phyloP scores from a whole-genome alignment of 2,888 invertebrate genomes.

The Junonia oenone region DNA sequence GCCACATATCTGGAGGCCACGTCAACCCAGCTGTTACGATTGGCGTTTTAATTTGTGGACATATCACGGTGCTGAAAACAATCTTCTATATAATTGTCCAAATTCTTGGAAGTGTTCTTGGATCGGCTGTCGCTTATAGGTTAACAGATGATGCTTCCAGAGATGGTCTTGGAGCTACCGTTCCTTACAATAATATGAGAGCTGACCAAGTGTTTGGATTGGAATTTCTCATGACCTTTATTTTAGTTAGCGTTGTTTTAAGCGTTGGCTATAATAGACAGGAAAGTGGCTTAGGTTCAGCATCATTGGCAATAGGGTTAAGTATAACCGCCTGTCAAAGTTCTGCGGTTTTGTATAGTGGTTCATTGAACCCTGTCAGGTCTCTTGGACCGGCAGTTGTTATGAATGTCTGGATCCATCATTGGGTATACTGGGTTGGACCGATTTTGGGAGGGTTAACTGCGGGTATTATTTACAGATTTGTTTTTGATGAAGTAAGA shows the following conservation, averaged over 20 bases:
- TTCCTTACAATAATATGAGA: constrained; percentile 13
- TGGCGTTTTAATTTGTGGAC: constrained; percentile 22
- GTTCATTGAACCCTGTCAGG: constrained; percentile 27
- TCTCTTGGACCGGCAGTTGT: constrained; percentile 29
- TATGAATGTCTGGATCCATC: constrained; percentile 28
- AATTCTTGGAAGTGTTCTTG: constrained; percentile 20
- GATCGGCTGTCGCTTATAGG: constrained; percentile 21
- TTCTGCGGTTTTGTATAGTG: constrained; percentile 21
- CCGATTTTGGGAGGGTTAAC: constrained; percentile 25
- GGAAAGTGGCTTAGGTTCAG: constrained; percentile 17
- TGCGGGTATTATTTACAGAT: constrained; percentile 23
- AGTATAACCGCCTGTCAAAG: constrained; percentile 26
- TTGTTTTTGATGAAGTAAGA: no score
- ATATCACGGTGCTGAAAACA: constrained; percentile 22
- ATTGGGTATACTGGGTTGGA: constrained; percentile 29
- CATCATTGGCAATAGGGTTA: constrained; percentile 26
- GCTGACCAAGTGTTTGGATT: constrained; percentile 23
- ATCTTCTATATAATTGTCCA: constrained; percentile 21
- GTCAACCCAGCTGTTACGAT: constrained; percentile 28
- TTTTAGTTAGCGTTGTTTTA: constrained; percentile 24
- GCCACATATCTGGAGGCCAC: constrained; percentile 27
- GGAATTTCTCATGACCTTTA: constrained; percentile 28
- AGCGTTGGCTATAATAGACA: constrained; percentile 16
- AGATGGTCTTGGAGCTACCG: constrained; percentile 21
- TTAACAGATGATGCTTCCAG: constrained; percentile 9